These are phyloP conservation scores for Plebejus melissa DNA, from an alignment of 2,888 invertebrate genomes.

Conservation along the genomic window DNA sequence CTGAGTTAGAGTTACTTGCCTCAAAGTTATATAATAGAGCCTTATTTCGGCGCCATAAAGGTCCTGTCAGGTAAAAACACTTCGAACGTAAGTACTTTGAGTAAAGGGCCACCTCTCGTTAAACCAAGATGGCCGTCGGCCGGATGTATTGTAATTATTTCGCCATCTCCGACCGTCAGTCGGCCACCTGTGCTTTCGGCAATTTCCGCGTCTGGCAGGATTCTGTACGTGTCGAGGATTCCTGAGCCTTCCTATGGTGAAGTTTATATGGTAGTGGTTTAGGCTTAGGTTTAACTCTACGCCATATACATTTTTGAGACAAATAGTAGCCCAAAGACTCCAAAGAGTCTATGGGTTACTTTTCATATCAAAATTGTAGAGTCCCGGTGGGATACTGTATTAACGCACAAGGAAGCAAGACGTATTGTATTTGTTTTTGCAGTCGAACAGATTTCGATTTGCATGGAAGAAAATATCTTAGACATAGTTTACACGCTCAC, in stretches of 20 bases:
- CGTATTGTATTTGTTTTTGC: no score
- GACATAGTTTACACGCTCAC: no score
- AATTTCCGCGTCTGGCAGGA: conserved; percentile 8
- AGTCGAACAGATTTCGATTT: no score
- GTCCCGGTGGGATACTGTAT: neutral
- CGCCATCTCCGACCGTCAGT: conserved; percentile 13
- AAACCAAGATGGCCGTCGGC: conserved; percentile 9
- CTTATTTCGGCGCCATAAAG: neutral
- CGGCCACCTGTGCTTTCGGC: conserved; percentile 17
- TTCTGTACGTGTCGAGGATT: neutral
- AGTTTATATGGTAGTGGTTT: neutral
- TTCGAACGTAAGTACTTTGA: neutral
- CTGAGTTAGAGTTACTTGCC: no score
- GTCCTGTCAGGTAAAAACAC: neutral
- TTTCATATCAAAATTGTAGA: no score
- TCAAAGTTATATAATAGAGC: no score
- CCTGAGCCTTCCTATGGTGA: neutral
- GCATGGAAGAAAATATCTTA: no score
- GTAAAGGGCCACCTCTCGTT: conserved; percentile 3
- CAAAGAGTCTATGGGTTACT: no score
- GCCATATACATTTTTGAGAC: no score
- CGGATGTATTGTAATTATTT: conserved; percentile 14
- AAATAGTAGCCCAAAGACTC: no score
- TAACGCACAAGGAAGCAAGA: neutral
- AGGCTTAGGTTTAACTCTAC: no score